Base-by-base conservation (phyloP, 2,888 invertebrate species). In the Lampropteryx suffumata region DNA sequence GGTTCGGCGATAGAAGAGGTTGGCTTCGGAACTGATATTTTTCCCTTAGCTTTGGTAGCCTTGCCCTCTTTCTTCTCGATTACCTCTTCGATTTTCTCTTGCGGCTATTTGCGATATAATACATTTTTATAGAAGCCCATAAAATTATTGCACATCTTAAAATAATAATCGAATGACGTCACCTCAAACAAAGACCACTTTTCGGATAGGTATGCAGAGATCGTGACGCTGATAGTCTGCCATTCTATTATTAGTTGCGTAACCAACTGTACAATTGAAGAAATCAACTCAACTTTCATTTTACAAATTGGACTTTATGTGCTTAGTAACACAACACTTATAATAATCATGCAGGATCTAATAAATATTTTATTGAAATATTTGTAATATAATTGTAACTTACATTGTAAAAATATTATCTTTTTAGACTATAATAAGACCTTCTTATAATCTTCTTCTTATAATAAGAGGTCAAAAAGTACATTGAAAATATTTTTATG, bases 51-150 rank as follows among this genome's bases (percentile, higher is more conserved):
- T 56, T 86, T 86, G 0, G 59, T 43, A 1, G 65, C 39, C 59
- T 84, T 87, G 21, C 21, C 55, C 63, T 80, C 79, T 53, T 82
- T 84, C 67, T 82, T 81, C 57, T 86, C 88, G 1, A 67, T 62
- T 10, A 73, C 57, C 11, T 89, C 88, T 64, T 87, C 88, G 48
- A 78, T 79, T 65, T 82, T 84, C 55, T 87, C 88, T 14, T 67
- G 49, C 7, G 58, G 66, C 83, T 82, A 62, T 41, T 48, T 33
- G 12, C n/a, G 8, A 8, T 3, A 17, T 17, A 17, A 17, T 2
- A 17, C 4, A n/a, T 17, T 17, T 17, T 17, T 17, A 17, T 17
- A 17, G 17, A 17, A 17, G 2, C 17, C 17, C 2, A 17, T 17
- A 4, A 2, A 17, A 17, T 17, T 17, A 17, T 17, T 17, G 17